phyloP scores from a whole-genome alignment of 2,888 invertebrate genomes.

The Leistus spinibarbis region DNA sequence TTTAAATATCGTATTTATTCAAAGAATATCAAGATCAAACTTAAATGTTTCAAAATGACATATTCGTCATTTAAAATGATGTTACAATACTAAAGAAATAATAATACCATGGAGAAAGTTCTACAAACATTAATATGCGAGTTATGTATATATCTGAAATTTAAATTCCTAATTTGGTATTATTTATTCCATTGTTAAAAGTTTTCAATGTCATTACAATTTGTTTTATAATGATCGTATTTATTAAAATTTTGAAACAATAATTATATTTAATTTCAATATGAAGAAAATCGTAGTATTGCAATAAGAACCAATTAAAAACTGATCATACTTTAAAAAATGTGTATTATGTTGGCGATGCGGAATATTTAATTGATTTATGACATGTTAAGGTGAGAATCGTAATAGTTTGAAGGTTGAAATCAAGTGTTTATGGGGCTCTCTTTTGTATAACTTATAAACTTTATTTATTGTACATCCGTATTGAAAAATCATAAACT shows the following conservation, averaged over 20 bases:
- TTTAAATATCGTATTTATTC: too few species aligned
- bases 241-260: neutral
- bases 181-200: neutral
- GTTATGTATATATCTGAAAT: neutral
- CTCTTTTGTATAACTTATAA: neutral
- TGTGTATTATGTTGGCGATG: neutral
- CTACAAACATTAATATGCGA: neutral
- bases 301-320: neutral
- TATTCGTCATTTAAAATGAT: neutral
- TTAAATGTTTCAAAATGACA: neutral
- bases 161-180: neutral
- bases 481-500: neutral
- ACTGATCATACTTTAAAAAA: neutral
- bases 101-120: neutral
- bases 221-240: neutral
- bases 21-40: too few species aligned
- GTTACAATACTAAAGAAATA: neutral
- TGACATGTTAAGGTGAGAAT: neutral
- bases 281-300: neutral
- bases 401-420: neutral
- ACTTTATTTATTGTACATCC: neutral
- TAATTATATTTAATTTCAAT: neutral
- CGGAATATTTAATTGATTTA: neutral
- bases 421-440: neutral
- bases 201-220: neutral